Evolutionary conservation across 2,797 vertebrate genomes (phyloP), one percentile per base, ranked within the genome.

Genomic region (Ciconia nigra): DNA sequence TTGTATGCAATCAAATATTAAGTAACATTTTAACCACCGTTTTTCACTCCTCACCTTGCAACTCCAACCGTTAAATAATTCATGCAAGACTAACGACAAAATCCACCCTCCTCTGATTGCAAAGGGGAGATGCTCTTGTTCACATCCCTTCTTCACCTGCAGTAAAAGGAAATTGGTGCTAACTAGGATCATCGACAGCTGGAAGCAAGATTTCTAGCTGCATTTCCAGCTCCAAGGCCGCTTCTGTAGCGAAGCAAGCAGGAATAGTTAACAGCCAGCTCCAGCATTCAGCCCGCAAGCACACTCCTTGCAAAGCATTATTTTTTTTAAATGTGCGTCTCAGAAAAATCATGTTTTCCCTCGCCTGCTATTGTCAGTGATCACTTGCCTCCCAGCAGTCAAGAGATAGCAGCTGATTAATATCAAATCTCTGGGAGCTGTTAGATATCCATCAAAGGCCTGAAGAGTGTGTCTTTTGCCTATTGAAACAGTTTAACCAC

Each of bases 371-470:
- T 29, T 70, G 51, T 61, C 87, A 16, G 35, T 9, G 54, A 22
- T 69, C 11, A 1, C 77, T 79, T 44, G 17, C 47, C 47, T 82
- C 47, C 5, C 67, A 35, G 93, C 74, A 61, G 76, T 74, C 59
- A 24, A 35, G 85, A 86, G 87, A 58, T 7, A 77, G 77, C 77
- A 16, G 62, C 91, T 74, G 95, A 83, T 94, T 72, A 78, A 84
- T 59, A 59, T 20, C 80, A 54, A 33, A 63, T 84, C 73, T 81
- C 77, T 21, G 29, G 66, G 89, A 77, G 44, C 69, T 70, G 66
- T 47, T 20, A 65, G 91, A 95, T 81, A 94, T 65, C 93, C 94
- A 95, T 95, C 96, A 90, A 55, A 85, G 85, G 89, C 87, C 90
- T 12, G 85, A 93, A 62, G 91, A 95, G 82, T 51, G 65, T 82